A percentile compares a stretch with the other conserved stretches of the same genome.
These are phyloP conservation scores for Jacana jacana DNA, from an alignment of 2,113 vertebrate genomes.

Conservation along the genomic window DNA sequence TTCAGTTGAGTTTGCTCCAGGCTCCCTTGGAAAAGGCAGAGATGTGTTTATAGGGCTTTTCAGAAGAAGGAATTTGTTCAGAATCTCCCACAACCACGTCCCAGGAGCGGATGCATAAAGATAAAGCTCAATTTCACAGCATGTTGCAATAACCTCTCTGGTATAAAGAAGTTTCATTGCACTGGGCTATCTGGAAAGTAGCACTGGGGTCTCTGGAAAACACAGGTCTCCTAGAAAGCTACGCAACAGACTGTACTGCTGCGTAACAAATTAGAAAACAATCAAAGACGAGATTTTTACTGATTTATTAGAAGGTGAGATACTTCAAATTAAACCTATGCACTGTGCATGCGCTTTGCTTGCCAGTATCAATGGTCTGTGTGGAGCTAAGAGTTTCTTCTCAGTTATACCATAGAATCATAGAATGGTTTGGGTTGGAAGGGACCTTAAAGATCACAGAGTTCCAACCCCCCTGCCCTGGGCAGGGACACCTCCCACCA, in stretches of 20 bases:
- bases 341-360: neutral
- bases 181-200: neutral
- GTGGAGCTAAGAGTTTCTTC: neutral
- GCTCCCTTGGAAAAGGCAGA: neutral
- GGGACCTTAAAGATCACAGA: no score
- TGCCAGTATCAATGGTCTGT: neutral
- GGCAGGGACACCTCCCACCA: no score
- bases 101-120: neutral
- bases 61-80: neutral
- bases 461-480: no score
- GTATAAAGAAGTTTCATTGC: neutral
- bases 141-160: neutral
- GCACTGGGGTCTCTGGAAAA: neutral
- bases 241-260: no score
- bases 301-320: neutral
- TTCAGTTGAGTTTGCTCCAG: neutral
- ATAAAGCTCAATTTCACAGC: neutral
- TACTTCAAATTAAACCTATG: neutral
- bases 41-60: neutral
- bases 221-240: neutral
- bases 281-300: accelerated
- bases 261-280: neutral
- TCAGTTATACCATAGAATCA: no score
- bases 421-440: no score
- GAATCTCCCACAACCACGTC: neutral